Evolutionary conservation across 2,113 vertebrate species (phyloP), one percentile per base, ranked within the genome.

Genomic region (Vulpes vulpes): DNA sequence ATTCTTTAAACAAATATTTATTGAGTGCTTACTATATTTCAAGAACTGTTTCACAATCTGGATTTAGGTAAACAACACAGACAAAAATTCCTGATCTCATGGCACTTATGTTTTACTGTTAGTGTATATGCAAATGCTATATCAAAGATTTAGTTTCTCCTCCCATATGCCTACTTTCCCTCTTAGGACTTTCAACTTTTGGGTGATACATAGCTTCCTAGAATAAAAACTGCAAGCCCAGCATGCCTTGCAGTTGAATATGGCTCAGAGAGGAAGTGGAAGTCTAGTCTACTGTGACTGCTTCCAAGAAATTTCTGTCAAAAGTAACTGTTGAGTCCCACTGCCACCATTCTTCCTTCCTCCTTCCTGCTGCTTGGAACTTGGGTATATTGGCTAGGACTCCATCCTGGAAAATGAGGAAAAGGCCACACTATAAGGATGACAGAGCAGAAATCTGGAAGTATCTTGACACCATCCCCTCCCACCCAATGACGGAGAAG

Each of bases 31-130:
- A 71, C 2, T 27, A 0, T 86, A 67, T 78, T 93, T 79, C 10
- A 92, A 30, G 9, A 97, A 82, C 35, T 27, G 19, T 92, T 96
- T 95, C 73, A 86, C 10, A 84, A 22, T 65, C 57, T 83, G 30
- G 2, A 27, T 57, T 79, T 82, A 38, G 87, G 57, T 94, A 64
- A 94, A 73, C 0, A 71, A 74, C 49, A 62, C 4, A 85, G 25
- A 80, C 4, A 84, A 78, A 92, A 73, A n/a, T 59, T 55, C 55
- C 27, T 55, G 17, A 89, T 76, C 8, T 38, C 20, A 82, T 71
- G 51, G 10, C 20, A 62, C 12, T 78, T 82, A 27, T 11, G 25
- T 71, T 94, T 89, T 78, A 4, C 30, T 59, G 0, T 67, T 4
- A 10, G 15, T 32, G 0, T 64, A 10, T 12, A 8, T 16, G 35